A percentile compares a stretch with the other conserved stretches of the same genome.
phyloP scores from a whole-genome alignment of 1,140 invertebrate species.

The Uloborus diversus region DNA sequence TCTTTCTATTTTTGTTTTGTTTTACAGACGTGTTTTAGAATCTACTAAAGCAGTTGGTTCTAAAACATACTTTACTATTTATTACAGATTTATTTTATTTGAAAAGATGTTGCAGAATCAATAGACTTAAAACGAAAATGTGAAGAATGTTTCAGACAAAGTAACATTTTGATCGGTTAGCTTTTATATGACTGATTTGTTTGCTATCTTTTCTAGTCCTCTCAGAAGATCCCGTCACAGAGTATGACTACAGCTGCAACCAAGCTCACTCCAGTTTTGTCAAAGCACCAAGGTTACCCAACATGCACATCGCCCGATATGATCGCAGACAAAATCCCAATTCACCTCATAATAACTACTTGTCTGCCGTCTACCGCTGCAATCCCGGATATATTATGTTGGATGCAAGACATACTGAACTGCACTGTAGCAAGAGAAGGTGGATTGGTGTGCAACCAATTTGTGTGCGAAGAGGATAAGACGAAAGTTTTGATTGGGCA shows the following conservation, averaged over 20 bases:
- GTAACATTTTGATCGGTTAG: no score
- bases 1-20: no score
- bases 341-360: conserved; percentile 13
- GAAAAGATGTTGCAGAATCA: no score
- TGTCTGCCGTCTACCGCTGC: conserved; percentile 34
- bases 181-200: no score
- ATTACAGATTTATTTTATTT: no score
- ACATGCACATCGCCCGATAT: conserved; percentile 27
- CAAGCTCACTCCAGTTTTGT: not conserved
- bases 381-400: conserved; percentile 21
- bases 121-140: no score
- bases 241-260: conserved; percentile 36
- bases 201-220: conserved; percentile 10
- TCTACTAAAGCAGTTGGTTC: no score
- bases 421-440: conserved; percentile 14
- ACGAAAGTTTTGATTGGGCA: not conserved
- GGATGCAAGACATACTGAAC: conserved; percentile 18
- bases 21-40: no score
- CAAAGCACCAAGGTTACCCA: conserved; percentile 16
- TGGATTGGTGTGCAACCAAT: conserved; percentile 24
- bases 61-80: no score
- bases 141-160: no score
- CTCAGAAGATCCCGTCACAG: not conserved
- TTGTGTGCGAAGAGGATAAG: conserved; percentile 9
- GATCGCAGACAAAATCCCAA: conserved; percentile 41